Base-by-base conservation (phyloP, 2,113 vertebrate species). In the Pristiophorus japonicus region DNA sequence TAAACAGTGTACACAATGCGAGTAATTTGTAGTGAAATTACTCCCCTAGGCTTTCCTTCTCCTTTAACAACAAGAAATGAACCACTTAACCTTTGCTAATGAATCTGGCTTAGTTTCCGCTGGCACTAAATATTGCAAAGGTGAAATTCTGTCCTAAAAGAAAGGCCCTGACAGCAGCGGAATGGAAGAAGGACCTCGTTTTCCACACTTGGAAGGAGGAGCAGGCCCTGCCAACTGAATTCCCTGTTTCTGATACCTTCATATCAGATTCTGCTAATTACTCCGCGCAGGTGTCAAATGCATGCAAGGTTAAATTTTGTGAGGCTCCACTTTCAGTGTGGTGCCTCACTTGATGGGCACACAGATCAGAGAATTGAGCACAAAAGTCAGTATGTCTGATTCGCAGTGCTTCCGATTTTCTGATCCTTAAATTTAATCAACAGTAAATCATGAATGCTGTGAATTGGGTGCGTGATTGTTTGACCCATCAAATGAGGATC, bases 31-130 rank as follows among this genome's bases (percentile, higher is more conserved):
- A 70, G 0, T 14, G 65, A 94, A 73, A 34, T 12, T 94, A 2
- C 93, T 70, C 93, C 93, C 93, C 67, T 73, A 67, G 65, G 93
- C 66, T 51, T 94, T 94, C 3, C 93, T 70, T 51, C 42, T 63
- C 65, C 45, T 70, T 47, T 70, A 94, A 70, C 63, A 66, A 94
- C 93, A 67, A 94, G 93, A 94, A 94, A 94, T 70, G 65, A 94
- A 70, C 93, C 93, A 70, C 66, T 94, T 51, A 70, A 94, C 93
- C 93, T 94, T 94, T 18, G 27, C 63, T 94, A 94, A 94, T 94
- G 93, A 70, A 65, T 47, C 93, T 51, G 93, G 45, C 93, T 94
- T 67, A 34, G 93, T 94, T 94, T 94, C 42, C 45, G 22, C 27
- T 73, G 65, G 93, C 24, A 34, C 24, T 67, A 30, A 73, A 47